phyloP scores from a whole-genome alignment of 2,888 invertebrate species.

The Rhamphomyia laevipes region DNA sequence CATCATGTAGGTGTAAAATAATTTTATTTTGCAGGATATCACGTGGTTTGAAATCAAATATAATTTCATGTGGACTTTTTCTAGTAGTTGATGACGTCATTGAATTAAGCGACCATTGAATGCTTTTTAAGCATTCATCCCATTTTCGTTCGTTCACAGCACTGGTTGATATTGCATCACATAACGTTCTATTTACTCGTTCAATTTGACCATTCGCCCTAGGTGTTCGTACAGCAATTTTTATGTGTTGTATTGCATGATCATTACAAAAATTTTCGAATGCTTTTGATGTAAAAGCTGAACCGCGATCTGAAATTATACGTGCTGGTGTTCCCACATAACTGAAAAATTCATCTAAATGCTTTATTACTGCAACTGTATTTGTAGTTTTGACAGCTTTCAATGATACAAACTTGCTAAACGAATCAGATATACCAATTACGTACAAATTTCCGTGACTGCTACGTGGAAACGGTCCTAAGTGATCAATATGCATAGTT shows the following conservation, averaged over 20 bases:
- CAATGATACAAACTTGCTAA: conserved; percentile 6
- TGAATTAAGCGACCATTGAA: conserved; percentile 15
- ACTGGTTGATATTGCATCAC: conserved; percentile 15
- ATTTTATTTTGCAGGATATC: background rate
- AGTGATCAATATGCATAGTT: conserved; percentile 9
- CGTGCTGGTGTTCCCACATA: conserved; percentile 17
- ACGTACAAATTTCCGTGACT: conserved; percentile 5
- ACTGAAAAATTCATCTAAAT: background rate
- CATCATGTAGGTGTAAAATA: background rate
- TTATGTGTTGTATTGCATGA: conserved; percentile 17
- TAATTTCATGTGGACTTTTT: conserved; percentile 15
- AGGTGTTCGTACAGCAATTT: conserved; percentile 17
- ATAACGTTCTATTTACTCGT: conserved; percentile 13
- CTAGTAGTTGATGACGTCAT: conserved; percentile 10
- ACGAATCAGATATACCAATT: conserved; percentile 6
- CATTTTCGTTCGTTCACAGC: conserved; percentile 7
- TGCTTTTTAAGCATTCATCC: conserved; percentile 8
- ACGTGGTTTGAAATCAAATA: conserved; percentile 12
- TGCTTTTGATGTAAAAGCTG: conserved; percentile 18
- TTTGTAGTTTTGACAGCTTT: conserved; percentile 8
- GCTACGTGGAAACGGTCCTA: conserved; percentile 8
- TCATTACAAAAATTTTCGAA: conserved; percentile 17
- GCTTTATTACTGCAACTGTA: background rate
- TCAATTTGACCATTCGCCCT: conserved; percentile 16
- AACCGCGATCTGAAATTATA: conserved; percentile 20